These are phyloP conservation scores for Sitta europaea DNA, from an alignment of 2,113 vertebrate genomes.

Conservation along the genomic window DNA sequence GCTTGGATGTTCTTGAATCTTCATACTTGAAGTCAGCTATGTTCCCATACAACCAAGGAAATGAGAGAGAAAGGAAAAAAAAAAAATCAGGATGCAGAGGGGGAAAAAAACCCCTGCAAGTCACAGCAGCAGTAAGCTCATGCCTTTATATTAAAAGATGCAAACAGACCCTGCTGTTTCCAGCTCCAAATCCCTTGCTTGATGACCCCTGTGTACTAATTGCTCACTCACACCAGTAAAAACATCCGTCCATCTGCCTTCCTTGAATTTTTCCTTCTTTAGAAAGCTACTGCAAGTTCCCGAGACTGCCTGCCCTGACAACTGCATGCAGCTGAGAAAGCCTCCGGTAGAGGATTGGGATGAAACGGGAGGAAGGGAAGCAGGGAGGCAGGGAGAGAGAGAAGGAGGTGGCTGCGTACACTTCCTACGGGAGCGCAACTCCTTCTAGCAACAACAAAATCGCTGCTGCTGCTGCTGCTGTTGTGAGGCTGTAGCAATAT, in stretches of 20 bases:
- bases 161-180: neutral
- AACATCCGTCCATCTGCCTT: constrained; percentile 72
- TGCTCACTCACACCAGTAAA: constrained; percentile 62
- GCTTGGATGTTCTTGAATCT: constrained; percentile 90
- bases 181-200: neutral
- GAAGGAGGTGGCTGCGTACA: neutral
- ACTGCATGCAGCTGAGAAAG: constrained; percentile 41
- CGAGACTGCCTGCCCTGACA: neutral
- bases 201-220: constrained; percentile 48
- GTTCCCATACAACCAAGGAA: constrained; percentile 29
- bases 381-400: neutral
- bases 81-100: neutral
- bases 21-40: constrained; percentile 86
- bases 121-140: constrained; percentile 48
- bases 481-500: constrained; percentile 61
- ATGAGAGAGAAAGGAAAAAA: neutral
- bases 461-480: neutral
- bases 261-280: constrained; percentile 59
- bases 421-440: constrained; percentile 17
- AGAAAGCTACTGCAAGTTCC: constrained; percentile 30
- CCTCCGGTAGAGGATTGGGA: neutral
- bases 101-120: neutral
- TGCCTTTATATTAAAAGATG: constrained; percentile 53
- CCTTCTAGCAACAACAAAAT: constrained; percentile 38
- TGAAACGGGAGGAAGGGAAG: constrained; percentile 19